phyloP scores from a whole-genome alignment of 2,888 invertebrate genomes.

The Apoda limacodes region DNA sequence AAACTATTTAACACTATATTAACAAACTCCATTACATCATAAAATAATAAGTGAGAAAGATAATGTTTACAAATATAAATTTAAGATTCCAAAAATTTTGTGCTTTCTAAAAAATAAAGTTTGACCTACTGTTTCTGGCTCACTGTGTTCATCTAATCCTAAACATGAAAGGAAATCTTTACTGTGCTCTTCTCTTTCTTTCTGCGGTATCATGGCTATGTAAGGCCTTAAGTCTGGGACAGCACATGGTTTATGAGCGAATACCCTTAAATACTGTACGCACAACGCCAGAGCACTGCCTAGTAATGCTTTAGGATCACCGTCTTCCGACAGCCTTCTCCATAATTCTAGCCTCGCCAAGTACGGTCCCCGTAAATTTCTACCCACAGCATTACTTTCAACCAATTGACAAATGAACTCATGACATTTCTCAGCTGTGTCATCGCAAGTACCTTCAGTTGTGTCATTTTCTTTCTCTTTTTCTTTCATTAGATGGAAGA shows the following conservation, averaged over 20 bases:
- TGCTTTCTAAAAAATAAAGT: too few relatives aligned
- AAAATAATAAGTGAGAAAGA: too few relatives aligned
- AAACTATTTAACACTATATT: too few relatives aligned
- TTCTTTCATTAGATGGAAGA: slow-evolving; percentile 71
- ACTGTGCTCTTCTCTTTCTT: slow-evolving; percentile 70
- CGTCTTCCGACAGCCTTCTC: slow-evolving; percentile 67
- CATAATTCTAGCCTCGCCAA: slow-evolving; percentile 85
- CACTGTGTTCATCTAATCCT: slow-evolving; percentile 72
- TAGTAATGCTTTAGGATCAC: slow-evolving; percentile 63
- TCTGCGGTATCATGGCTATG: slow-evolving; percentile 74
- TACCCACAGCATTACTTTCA: slow-evolving; percentile 55
- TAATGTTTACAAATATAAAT: too few relatives aligned
- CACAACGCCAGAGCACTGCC: slow-evolving; percentile 78
- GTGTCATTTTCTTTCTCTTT: slow-evolving; percentile 22
- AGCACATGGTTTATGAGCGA: slow-evolving; percentile 89
- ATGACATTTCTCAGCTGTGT: slow-evolving; percentile 55
- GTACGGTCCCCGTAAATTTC: slow-evolving; percentile 81
- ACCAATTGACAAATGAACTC: slow-evolving; percentile 62
- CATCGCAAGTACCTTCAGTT: slow-evolving; percentile 35
- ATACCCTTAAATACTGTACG: slow-evolving; percentile 81
- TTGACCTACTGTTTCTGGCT: too few relatives aligned
- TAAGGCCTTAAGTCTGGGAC: slow-evolving; percentile 86
- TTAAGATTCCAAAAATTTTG: too few relatives aligned
- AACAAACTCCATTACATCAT: too few relatives aligned
- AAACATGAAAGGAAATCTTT: slow-evolving; percentile 72